A percentile compares a stretch with the other conserved stretches of the same genome.
phyloP scores from a whole-genome alignment of 2,888 invertebrate species.

The Neoascia interrupta region DNA sequence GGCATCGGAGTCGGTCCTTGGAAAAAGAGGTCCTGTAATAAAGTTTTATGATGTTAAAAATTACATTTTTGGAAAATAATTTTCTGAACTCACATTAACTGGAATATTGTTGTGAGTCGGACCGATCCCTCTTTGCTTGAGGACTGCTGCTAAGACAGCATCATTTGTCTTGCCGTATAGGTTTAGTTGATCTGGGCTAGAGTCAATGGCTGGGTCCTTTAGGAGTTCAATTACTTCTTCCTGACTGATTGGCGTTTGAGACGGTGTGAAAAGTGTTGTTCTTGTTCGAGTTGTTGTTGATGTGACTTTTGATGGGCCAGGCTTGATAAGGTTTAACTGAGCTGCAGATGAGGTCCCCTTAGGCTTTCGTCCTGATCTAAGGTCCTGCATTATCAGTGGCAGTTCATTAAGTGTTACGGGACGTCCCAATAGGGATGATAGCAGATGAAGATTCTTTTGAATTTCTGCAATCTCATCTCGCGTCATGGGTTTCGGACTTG shows the following conservation, averaged over 20 bases:
- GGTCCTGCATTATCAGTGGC: conserved; percentile 68
- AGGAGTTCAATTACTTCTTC: conserved; percentile 71
- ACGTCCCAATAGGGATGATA: conserved; percentile 70
- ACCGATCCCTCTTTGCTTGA: conserved; percentile 87
- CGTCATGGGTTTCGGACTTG: conserved; percentile 75
- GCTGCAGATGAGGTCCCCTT: conserved; percentile 58
- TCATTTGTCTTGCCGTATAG: conserved; percentile 84
- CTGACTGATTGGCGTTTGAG: conserved; percentile 70
- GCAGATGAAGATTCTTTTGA: conserved; percentile 66
- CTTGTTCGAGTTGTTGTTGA: conserved; percentile 74
- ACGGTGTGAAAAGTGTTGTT: conserved; percentile 73
- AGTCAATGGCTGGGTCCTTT: conserved; percentile 72
- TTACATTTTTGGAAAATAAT: background rate
- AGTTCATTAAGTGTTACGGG: conserved; percentile 66
- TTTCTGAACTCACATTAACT: conserved; percentile 71
- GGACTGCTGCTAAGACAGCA: conserved; percentile 85
- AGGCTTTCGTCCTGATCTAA: conserved; percentile 65
- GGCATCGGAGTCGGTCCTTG: conserved; percentile 79
- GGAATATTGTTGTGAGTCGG: conserved; percentile 81
- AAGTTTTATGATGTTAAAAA: no score
- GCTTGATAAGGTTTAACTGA: conserved; percentile 40
- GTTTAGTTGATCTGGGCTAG: conserved; percentile 71
- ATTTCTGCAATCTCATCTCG: conserved; percentile 71
- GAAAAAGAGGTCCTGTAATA: conserved; percentile 81
- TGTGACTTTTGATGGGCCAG: conserved; percentile 73